phyloP scores from a whole-genome alignment of 1,140 invertebrate genomes.

The Pachypeltis micranthus region DNA sequence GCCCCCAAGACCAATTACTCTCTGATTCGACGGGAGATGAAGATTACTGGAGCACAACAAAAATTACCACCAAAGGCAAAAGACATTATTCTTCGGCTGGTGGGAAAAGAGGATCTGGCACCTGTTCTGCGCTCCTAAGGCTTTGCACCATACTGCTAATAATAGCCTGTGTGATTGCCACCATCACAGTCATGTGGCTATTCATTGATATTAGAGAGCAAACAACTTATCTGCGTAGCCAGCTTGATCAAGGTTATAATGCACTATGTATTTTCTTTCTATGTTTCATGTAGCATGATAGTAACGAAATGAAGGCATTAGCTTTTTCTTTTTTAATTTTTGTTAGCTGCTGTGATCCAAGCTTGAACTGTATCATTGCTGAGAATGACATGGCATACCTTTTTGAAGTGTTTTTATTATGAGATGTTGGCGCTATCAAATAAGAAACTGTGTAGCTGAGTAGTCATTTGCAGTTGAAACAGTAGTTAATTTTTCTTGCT shows the following conservation, averaged over 20 bases:
- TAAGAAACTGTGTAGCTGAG: too few species aligned
- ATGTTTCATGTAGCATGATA: neutral
- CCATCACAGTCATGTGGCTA: constrained; percentile 51
- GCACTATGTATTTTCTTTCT: constrained; percentile 1
- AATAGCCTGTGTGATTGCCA: constrained; percentile 49
- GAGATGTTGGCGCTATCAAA: neutral
- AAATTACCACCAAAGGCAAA: constrained; percentile 34
- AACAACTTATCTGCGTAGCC: constrained; percentile 46
- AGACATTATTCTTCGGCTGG: constrained; percentile 32
- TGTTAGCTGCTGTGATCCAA: neutral
- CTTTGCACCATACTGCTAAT: constrained; percentile 47
- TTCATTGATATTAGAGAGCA: constrained; percentile 55
- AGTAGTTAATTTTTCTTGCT: too few species aligned
- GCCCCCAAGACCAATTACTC: constrained; percentile 36
- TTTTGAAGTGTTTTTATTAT: neutral
- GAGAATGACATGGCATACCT: too few species aligned
- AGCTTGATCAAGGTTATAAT: constrained; percentile 51
- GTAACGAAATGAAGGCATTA: neutral
- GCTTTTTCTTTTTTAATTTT: neutral
- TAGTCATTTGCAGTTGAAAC: too few species aligned
- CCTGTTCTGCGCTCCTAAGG: constrained; percentile 40
- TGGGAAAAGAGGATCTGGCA: constrained; percentile 31
- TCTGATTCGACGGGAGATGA: constrained; percentile 38
- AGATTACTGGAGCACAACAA: constrained; percentile 40
- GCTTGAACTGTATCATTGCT: too few species aligned